These are phyloP conservation scores for Micronycteris hirsuta DNA, from an alignment of 2,113 vertebrate genomes.

Conservation along the genomic window DNA sequence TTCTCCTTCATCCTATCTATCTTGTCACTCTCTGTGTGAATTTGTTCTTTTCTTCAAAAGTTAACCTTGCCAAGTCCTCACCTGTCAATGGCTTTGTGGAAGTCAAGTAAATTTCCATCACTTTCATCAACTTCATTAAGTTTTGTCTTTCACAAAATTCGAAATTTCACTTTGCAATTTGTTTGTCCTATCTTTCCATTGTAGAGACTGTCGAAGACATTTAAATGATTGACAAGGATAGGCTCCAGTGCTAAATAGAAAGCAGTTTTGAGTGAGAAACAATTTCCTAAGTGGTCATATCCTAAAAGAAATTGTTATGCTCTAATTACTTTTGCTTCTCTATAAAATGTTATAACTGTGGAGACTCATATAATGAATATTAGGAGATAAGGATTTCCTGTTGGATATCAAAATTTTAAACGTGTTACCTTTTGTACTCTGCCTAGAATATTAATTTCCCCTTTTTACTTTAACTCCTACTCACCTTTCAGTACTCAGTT, in stretches of 20 bases:
- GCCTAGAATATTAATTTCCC: background rate
- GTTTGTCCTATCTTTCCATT: background rate
- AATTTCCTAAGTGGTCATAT: conserved; percentile 6
- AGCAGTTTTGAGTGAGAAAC: background rate
- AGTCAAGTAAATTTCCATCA: background rate
- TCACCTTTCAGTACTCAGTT: background rate
- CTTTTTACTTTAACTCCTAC: background rate
- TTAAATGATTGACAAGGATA: background rate
- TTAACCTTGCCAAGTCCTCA: background rate
- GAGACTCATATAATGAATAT: background rate
- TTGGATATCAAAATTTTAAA: background rate
- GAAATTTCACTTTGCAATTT: conserved; percentile 25
- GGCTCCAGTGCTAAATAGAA: background rate
- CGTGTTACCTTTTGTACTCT: background rate
- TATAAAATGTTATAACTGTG: conserved; percentile 38
- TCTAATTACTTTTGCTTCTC: background rate
- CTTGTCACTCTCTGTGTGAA: background rate
- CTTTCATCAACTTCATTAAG: conserved; percentile 19
- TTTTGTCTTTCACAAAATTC: background rate
- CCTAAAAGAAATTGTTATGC: background rate
- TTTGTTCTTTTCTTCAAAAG: background rate
- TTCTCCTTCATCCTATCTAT: background rate
- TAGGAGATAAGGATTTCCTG: background rate
- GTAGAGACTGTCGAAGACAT: background rate
- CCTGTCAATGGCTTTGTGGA: background rate